Percentiles rank a stretch among this genome's conserved stretches.
These are phyloP conservation scores for Andrena fulva DNA, from an alignment of 2,888 invertebrate genomes.

Conservation along the genomic window DNA sequence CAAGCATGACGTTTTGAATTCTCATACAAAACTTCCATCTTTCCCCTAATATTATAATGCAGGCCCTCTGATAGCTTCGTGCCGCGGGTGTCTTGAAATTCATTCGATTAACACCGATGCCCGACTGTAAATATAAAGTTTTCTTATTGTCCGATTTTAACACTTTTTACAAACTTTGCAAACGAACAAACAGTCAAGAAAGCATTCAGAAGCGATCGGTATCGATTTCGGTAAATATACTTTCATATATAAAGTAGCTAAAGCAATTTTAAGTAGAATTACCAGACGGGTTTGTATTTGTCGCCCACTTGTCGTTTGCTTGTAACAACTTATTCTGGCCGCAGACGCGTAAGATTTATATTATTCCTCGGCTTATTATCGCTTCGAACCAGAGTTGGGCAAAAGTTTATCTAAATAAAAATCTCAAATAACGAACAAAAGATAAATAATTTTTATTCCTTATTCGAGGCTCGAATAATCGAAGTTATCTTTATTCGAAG, in stretches of 20 bases:
- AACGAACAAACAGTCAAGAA: background rate
- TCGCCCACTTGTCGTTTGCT: background rate
- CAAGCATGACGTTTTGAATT: slow-evolving; percentile 31
- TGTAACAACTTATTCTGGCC: background rate
- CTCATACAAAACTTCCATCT: background rate
- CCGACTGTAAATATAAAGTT: background rate
- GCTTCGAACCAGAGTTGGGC: background rate
- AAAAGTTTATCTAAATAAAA: no score
- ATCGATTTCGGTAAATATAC: no score
- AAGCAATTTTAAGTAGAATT: background rate
- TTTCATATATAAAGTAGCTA: no score
- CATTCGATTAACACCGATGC: background rate
- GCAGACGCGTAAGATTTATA: background rate
- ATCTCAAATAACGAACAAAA: no score
- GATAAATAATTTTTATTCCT: no score
- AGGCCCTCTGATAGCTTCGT: background rate
- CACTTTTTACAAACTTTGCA: background rate
- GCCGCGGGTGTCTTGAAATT: background rate
- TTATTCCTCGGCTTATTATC: background rate
- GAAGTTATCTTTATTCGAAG: no score
- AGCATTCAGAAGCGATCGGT: background rate
- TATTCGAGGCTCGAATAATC: no score
- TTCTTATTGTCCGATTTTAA: no score
- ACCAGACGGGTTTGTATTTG: background rate
- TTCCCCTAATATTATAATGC: background rate